A percentile compares a stretch with the other conserved stretches of the same genome.
Evolutionary conservation across 1,140 invertebrate species (phyloP).

Genomic region (Nixonia krombeini): DNA sequence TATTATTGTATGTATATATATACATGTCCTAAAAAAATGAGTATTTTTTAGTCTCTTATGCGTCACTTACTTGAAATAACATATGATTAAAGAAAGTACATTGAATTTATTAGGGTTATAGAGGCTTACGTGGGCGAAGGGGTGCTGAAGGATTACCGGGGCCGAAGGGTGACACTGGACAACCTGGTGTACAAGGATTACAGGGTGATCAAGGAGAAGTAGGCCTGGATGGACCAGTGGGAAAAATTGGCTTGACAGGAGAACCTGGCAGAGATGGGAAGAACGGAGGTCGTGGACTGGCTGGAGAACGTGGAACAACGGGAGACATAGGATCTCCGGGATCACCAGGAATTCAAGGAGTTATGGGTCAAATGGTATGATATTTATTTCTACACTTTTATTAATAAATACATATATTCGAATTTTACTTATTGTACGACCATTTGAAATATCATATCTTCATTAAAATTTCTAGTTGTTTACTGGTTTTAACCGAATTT

Average conservation of each 20-base stretch:
- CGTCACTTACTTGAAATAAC: too few species aligned
- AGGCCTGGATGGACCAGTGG: constrained; percentile 79
- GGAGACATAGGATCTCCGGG: constrained; percentile 68
- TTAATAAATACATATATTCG: too few species aligned
- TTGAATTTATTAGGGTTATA: constrained; percentile 1
- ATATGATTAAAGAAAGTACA: too few species aligned
- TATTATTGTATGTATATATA: too few species aligned
- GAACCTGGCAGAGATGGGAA: constrained; percentile 83
- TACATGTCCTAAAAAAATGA: too few species aligned
- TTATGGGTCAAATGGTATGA: constrained; percentile 40
- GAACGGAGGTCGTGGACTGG: constrained; percentile 74
- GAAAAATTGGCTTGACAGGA: constrained; percentile 71
- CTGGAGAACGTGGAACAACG: constrained; percentile 71
- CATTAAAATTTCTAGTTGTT: too few species aligned
- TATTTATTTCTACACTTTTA: neutral
- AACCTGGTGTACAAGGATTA: constrained; percentile 76
- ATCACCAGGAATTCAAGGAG: constrained; percentile 47
- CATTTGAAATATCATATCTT: too few species aligned
- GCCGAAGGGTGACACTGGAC: constrained; percentile 72
- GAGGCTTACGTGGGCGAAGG: constrained; percentile 11
- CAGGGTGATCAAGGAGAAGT: constrained; percentile 76
- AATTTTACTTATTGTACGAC: too few species aligned
- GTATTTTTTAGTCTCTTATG: too few species aligned
- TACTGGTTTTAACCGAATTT: too few species aligned
- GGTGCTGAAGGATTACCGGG: constrained; percentile 2